These are phyloP conservation scores for Parnassius glacialis DNA, from an alignment of 2,888 invertebrate species.

Conservation along the genomic window DNA sequence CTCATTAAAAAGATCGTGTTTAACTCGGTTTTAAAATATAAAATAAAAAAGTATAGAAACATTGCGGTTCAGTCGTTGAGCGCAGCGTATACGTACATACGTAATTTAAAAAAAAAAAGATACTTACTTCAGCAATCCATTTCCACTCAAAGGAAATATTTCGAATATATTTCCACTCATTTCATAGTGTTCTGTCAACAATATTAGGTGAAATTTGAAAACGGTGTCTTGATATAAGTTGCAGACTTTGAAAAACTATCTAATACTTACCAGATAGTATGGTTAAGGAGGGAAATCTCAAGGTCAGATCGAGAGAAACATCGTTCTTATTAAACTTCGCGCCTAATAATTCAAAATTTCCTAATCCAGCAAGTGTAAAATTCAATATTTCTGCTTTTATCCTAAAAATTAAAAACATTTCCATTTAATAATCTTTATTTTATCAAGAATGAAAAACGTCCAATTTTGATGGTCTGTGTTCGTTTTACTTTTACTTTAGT, in stretches of 20 bases:
- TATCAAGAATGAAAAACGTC: too few species aligned
- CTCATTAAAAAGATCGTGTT: too few species aligned
- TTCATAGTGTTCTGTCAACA: conserved; percentile 50
- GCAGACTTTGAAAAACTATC: not conserved
- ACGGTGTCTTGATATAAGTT: conserved; percentile 26
- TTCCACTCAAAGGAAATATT: conserved; percentile 47
- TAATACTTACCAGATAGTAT: conserved; percentile 36
- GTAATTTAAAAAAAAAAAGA: too few species aligned
- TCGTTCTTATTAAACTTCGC: conserved; percentile 36
- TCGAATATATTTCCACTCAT: conserved; percentile 46
- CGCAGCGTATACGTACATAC: too few species aligned
- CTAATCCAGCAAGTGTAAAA: conserved; percentile 36
- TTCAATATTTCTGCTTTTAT: conserved; percentile 37
- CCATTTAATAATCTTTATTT: too few species aligned
- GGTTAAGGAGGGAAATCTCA: conserved; percentile 39
- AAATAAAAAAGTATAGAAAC: too few species aligned
- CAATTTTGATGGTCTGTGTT: too few species aligned
- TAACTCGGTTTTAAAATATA: too few species aligned
- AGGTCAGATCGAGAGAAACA: conserved; percentile 36
- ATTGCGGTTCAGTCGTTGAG: too few species aligned
- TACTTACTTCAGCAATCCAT: conserved; percentile 52
- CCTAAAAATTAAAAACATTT: conserved; percentile 31
- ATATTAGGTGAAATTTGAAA: conserved; percentile 5
- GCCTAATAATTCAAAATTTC: conserved; percentile 37
- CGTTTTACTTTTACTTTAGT: too few species aligned